These are phyloP conservation scores for Antitype chi DNA, from an alignment of 2,888 invertebrate genomes.

Conservation along the genomic window DNA sequence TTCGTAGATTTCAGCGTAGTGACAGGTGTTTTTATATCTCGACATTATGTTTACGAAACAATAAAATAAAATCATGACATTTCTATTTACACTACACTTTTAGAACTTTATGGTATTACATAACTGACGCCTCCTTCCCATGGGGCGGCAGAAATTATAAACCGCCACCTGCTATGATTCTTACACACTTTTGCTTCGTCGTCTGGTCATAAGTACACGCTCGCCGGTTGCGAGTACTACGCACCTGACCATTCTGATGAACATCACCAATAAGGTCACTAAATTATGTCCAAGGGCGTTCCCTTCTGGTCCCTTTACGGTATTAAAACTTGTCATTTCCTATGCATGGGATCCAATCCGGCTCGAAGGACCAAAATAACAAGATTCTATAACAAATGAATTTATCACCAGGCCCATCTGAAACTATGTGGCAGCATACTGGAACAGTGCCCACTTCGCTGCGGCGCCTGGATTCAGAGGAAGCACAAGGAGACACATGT, in stretches of 20 bases:
- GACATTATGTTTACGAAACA: neutral
- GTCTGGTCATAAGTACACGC: too few relatives aligned
- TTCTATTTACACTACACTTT: neutral
- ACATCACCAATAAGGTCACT: too few relatives aligned
- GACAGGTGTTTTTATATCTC: neutral
- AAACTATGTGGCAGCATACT: slow-evolving; percentile 93
- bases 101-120: too few relatives aligned
- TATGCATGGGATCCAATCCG: neutral
- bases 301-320: too few relatives aligned
- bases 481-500: slow-evolving; percentile 91
- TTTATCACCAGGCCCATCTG: slow-evolving; percentile 90
- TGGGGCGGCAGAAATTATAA: too few relatives aligned
- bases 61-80: neutral
- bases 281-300: too few relatives aligned
- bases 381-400: neutral
- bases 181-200: too few relatives aligned
- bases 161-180: too few relatives aligned
- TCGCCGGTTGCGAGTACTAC: too few relatives aligned
- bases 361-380: slow-evolving; percentile 15
- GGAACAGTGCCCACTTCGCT: slow-evolving; percentile 93
- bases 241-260: too few relatives aligned
- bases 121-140: too few relatives aligned
- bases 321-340: neutral
- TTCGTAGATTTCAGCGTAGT: neutral
- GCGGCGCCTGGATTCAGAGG: slow-evolving; percentile 93